Conservation (phyloP, 2,797 vertebrate species). For the Xiphorhynchus erythropygius region DNA sequence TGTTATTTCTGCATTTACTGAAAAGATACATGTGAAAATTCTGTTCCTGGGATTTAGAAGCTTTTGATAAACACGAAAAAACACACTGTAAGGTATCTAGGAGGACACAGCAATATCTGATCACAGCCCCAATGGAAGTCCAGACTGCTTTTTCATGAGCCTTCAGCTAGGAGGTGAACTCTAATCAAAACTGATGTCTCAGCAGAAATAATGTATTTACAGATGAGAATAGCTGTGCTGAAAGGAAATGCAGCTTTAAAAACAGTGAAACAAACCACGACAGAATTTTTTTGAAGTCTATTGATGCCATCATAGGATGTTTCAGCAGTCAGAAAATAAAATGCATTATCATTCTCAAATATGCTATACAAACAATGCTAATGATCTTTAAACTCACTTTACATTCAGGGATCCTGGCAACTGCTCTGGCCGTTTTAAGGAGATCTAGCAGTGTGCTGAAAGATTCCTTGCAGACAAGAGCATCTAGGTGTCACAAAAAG, state of each 20-base stretch:
- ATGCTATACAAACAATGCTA: not conserved
- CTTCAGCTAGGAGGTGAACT: slow-evolving; percentile 3
- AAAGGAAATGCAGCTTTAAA: not conserved
- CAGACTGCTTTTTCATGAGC: not conserved
- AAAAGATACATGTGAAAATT: not conserved
- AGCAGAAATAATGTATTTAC: slow-evolving; percentile 34
- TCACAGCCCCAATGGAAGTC: not conserved
- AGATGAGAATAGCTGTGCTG: not conserved
- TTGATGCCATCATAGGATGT: fast-evolving
- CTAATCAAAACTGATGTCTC: slow-evolving; percentile 44
- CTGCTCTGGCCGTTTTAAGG: not conserved
- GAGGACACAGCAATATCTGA: not conserved
- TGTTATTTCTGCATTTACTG: not conserved
- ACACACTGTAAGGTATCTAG: not conserved
- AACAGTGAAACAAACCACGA: not conserved
- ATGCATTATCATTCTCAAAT: not conserved
- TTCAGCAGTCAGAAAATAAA: not conserved
- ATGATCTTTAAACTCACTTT: not conserved
- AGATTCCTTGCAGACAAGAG: not conserved
- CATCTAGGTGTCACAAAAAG: not conserved
- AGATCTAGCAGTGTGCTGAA: not conserved
- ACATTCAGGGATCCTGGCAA: not conserved
- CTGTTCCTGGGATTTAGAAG: not conserved
- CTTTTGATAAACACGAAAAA: not conserved
- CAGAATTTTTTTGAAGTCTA: not conserved